Base-by-base conservation (phyloP, 2,797 vertebrate genomes). In the Carduelis carduelis region DNA sequence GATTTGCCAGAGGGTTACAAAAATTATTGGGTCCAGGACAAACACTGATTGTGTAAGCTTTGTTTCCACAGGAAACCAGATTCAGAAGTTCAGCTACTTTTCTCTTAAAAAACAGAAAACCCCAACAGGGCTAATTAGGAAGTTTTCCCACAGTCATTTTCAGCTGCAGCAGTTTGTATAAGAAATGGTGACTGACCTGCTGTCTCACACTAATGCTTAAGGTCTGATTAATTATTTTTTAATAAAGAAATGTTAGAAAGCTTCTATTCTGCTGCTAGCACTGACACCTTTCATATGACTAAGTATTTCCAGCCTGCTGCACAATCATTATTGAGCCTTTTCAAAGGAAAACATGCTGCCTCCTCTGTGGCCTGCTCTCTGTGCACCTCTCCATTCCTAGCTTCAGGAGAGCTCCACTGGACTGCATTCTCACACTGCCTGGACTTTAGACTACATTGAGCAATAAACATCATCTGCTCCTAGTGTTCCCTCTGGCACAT, bases 31-130 rank as follows among this genome's bases (percentile, higher is more conserved):
- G 76, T 90, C 75, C 77, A 71, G 69, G 69, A 93, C 83, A 94
- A 95, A 88, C 76, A 90, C 30, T 9, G 61, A 83, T 96, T 94
- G 90, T 6, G 5, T 81, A 95, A 97, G 50, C 63, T 90, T 92
- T 89, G 72, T 95, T 96, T 97, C 83, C 95, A 95, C 83, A 94
- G 90, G 90, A 95, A 95, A 92, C 88, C 5, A 49, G 39, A 90
- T 86, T 94, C 88, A 92, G 70, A 76, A 93, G 66, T 90, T 93
- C 83, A 90, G 49, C 74, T 76, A 56, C 23, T 84, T 93, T 94
- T 84, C 53, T 71, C 24, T 60, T 86, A 65, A 90, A 84, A 90
- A 89, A 8, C 39, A 50, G 52, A 72, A 70, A 49, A 2, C 6
- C 7, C 30, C 44, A 69, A 20, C 32, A 53, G 57, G 26, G 46